Conservation (phyloP, 2,797 vertebrate species). For the Dendrocincla tyrannina region DNA sequence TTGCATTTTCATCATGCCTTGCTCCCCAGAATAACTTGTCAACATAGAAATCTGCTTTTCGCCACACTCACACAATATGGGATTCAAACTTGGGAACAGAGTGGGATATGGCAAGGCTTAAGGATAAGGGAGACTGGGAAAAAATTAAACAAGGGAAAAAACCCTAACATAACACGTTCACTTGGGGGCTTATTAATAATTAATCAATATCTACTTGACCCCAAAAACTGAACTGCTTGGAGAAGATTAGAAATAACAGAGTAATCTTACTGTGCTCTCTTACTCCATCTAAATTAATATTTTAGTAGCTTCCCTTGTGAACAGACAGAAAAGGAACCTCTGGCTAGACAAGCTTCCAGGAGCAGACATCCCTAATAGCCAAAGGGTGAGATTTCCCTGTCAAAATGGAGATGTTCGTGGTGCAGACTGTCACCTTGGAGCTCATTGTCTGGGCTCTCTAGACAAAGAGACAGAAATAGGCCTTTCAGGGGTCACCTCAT, state of each 20-base stretch:
- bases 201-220: neutral
- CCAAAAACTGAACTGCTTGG: neutral
- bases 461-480: constrained; percentile 31
- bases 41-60: neutral
- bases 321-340: neutral
- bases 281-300: neutral
- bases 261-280: neutral
- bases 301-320: neutral
- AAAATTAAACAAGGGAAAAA: neutral
- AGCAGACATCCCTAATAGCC: neutral
- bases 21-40: neutral
- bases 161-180: neutral
- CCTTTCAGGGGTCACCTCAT: constrained; percentile 18
- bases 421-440: neutral
- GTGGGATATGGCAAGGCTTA: rapidly evolving
- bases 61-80: neutral
- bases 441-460: neutral
- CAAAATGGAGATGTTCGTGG: neutral
- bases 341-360: neutral
- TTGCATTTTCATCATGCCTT: neutral
- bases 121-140: neutral
- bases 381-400: neutral
- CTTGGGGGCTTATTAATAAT: neutral
- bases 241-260: neutral
- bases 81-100: neutral